phyloP scores from a whole-genome alignment of 2,888 invertebrate genomes.

The Dasysyrphus albostriatus region DNA sequence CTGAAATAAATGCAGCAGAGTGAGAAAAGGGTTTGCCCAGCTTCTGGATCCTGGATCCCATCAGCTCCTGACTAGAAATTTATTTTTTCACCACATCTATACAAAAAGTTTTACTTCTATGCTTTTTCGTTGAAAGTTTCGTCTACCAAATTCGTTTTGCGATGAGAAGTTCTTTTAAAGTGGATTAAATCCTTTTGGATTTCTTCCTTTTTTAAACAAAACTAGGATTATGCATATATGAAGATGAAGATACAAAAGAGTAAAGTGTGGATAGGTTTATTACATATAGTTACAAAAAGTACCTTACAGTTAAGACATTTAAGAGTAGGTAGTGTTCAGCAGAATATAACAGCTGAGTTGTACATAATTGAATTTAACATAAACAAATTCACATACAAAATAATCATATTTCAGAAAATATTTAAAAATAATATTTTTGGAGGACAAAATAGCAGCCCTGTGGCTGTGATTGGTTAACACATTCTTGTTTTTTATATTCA shows the following conservation, averaged over 20 bases:
- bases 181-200: conserved; percentile 63
- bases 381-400: too few relatives aligned
- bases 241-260: conserved; percentile 2
- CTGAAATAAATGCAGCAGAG: conserved; percentile 2
- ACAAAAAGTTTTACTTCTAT: conserved; percentile 24
- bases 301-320: neutral
- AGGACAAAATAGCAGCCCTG: too few relatives aligned
- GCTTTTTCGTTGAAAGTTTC: conserved; percentile 50
- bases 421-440: too few relatives aligned
- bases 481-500: too few relatives aligned
- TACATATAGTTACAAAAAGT: neutral
- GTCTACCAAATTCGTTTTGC: conserved; percentile 46
- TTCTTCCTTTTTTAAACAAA: conserved; percentile 7
- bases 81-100: conserved; percentile 43
- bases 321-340: neutral
- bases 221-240: conserved; percentile 24
- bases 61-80: neutral
- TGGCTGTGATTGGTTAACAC: too few relatives aligned
- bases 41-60: neutral
- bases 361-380: too few relatives aligned
- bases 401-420: too few relatives aligned
- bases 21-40: conserved; percentile 13
- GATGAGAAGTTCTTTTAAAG: conserved; percentile 49
- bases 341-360: neutral
- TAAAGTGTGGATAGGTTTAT: neutral